These are phyloP conservation scores for Rhincodon typus DNA, from an alignment of 2,797 vertebrate species.

Conservation along the genomic window DNA sequence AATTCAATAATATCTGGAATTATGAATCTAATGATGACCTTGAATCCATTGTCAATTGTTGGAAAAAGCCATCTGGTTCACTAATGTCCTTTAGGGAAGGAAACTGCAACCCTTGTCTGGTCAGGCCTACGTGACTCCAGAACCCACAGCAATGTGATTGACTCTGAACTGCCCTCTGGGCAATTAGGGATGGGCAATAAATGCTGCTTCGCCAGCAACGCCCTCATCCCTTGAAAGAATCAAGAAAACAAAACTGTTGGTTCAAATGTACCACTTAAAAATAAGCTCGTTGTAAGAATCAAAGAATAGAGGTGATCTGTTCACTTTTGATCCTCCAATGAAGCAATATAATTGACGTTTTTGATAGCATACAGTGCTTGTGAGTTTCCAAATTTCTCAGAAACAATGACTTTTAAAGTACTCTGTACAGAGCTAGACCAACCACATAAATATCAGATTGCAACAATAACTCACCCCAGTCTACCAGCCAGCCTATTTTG, in stretches of 20 bases:
- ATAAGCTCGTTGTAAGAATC: background rate
- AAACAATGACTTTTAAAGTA: background rate
- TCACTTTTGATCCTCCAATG: background rate
- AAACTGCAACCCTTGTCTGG: too few species aligned
- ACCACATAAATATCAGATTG: background rate
- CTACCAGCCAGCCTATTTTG: background rate
- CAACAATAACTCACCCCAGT: background rate
- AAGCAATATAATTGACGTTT: background rate
- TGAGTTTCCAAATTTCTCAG: background rate
- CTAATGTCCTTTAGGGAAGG: too few species aligned
- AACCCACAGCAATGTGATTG: too few species aligned
- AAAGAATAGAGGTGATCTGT: background rate
- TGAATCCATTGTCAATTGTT: too few species aligned
- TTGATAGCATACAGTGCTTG: background rate
- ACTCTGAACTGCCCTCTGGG: too few species aligned
- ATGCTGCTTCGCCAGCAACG: too few species aligned
- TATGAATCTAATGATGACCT: too few species aligned
- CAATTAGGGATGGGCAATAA: too few species aligned
- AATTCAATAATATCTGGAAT: too few species aligned
- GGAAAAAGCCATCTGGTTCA: too few species aligned
- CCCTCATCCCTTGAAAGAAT: too few species aligned
- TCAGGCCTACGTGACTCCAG: too few species aligned
- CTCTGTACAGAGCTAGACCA: background rate
- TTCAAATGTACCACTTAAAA: background rate
- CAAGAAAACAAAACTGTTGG: background rate